Conservation (phyloP, 2,888 invertebrate species). For the Ophion costatus region DNA sequence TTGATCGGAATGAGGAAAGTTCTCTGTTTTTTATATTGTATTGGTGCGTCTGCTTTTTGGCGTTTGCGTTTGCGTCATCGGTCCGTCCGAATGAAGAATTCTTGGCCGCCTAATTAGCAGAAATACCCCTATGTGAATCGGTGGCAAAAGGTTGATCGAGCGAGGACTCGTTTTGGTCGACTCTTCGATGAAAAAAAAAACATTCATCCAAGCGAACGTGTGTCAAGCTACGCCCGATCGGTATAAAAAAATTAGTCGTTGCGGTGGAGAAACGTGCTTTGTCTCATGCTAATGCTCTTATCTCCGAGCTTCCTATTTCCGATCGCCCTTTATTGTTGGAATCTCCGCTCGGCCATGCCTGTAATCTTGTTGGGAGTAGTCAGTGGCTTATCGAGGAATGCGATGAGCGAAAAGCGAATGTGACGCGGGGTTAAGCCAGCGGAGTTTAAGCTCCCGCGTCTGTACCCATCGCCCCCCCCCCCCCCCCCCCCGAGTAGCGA, state of each 20-base stretch:
- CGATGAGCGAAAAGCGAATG: background rate
- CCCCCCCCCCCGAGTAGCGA: background rate
- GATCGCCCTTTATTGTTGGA: background rate
- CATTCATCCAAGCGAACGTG: too few relatives aligned
- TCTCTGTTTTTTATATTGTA: background rate
- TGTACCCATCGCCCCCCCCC: background rate
- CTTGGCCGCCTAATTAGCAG: too few relatives aligned
- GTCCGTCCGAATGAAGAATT: too few relatives aligned
- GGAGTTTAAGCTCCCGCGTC: background rate
- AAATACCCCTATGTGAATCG: too few relatives aligned
- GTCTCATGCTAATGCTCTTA: background rate
- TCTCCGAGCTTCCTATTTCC: background rate
- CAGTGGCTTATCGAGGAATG: constrained; percentile 12
- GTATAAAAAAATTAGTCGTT: too few relatives aligned
- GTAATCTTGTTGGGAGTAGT: constrained; percentile 3
- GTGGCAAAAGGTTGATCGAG: too few relatives aligned
- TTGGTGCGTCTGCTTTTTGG: background rate
- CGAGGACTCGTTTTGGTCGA: too few relatives aligned
- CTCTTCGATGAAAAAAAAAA: too few relatives aligned
- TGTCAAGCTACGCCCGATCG: too few relatives aligned
- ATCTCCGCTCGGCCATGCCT: background rate
- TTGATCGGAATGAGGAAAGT: background rate
- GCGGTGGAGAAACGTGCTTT: background rate
- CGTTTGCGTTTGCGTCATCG: too few relatives aligned
- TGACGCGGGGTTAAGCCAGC: background rate